phyloP scores from a whole-genome alignment of 2,113 vertebrate genomes.

The Haplochromis burtoni region DNA sequence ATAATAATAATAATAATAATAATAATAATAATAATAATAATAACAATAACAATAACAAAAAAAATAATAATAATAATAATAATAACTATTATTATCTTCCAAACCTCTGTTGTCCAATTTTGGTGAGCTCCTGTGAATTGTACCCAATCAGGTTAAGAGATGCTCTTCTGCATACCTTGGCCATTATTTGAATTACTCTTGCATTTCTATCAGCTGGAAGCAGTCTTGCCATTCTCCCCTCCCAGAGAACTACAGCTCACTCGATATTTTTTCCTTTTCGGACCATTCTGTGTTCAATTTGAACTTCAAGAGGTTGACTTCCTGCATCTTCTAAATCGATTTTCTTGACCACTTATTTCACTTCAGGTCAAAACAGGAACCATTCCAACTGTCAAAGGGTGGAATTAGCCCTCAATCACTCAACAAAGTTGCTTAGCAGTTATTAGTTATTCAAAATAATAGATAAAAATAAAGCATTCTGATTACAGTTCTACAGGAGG shows the following conservation, averaged over 20 bases:
- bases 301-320: background rate
- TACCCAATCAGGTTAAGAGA: background rate
- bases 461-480: background rate
- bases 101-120: too few relatives aligned
- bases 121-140: too few relatives aligned
- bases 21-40: too few relatives aligned
- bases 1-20: too few relatives aligned
- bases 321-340: background rate
- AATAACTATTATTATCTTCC: too few relatives aligned
- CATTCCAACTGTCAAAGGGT: background rate
- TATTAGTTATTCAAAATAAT: background rate
- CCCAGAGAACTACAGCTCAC: background rate
- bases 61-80: too few relatives aligned
- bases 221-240: background rate
- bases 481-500: background rate
- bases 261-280: background rate
- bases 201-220: background rate
- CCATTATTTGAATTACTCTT: background rate
- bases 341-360: background rate
- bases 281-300: background rate
- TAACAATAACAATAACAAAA: too few relatives aligned
- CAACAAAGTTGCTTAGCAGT: background rate
- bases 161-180: background rate
- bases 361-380: background rate
- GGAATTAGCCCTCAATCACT: background rate